Base-by-base conservation (phyloP, 2,113 vertebrate genomes). In the Pygoscelis antarcticus region DNA sequence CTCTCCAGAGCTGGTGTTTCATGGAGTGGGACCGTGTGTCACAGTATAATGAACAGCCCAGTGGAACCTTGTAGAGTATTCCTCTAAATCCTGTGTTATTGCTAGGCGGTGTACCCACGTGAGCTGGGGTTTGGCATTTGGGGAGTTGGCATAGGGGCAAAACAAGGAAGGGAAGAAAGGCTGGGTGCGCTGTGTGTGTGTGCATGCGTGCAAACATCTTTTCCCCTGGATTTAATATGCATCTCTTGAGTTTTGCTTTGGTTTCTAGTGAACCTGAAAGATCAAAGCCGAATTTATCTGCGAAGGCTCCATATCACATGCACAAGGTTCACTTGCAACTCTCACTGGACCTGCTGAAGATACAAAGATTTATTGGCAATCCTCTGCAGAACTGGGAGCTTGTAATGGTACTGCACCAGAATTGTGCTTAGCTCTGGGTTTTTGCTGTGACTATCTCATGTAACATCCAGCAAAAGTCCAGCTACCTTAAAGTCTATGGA, bases 41-140 rank as follows among this genome's bases (percentile, higher is more conserved):
- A 70, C 34, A 38, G 15, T 27, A 7, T 3, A 49, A 20, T 11
- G 19, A 66, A 42, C 6, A 89, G 7, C 61, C 11, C 4, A 6
- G 11, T 49, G 40, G 29, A 52, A 32, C 23, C 21, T 47, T 64
- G 5, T 4, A 9, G 40, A 47, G 13, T 40, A 87, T 87, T 60
- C 38, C 46, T 65, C 10, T 21, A 46, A 51, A 40, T 55, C 40
- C 40, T 76, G 0, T 52, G 0, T 57, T 52, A 3, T 55, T 13
- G 4, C 16, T 34, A 34, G 36, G 11, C 11, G 47, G 16, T 12
- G 15, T 22, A 22, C 36, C 21, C 40, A 13, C 0, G 0, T 40
- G 42, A 75, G 26, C 29, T 58, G 42, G 29, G n/a, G 11, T 87
- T 62, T 88, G 58, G 15, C 10, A 16, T 74, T 11, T 51, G 40